phyloP scores from a whole-genome alignment of 2,113 vertebrate genomes.

The Menidia beryllina region DNA sequence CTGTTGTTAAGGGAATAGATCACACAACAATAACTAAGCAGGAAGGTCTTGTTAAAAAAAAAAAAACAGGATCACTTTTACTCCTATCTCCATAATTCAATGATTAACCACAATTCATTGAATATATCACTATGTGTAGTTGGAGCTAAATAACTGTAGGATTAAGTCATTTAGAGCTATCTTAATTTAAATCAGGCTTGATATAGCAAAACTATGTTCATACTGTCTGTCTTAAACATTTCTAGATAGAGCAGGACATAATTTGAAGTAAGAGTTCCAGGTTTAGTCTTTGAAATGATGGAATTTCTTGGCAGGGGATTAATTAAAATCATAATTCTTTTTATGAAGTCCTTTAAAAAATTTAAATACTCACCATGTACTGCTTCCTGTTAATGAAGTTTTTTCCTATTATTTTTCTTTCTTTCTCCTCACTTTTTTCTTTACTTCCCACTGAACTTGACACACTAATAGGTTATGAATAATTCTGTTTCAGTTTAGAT shows the following conservation, averaged over 20 bases:
- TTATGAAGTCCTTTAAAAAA: constrained; percentile 84
- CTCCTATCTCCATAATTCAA: neutral
- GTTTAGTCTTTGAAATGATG: constrained; percentile 76
- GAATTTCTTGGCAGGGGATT: constrained; percentile 76
- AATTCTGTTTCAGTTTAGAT: constrained; percentile 84
- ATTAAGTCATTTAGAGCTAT: neutral
- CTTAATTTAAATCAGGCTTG: neutral
- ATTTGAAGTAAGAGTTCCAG: constrained; percentile 59
- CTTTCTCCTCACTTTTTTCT: constrained; percentile 61
- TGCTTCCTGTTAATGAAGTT: constrained; percentile 82
- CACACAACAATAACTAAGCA: neutral
- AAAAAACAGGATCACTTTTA: neutral
- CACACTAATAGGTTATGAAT: constrained; percentile 86
- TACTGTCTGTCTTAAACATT: constrained; percentile 27
- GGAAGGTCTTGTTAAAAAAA: neutral
- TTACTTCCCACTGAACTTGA: constrained; percentile 80
- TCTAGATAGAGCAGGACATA: constrained; percentile 62
- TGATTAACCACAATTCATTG: neutral
- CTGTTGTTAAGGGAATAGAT: constrained; percentile 5
- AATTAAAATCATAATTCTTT: constrained; percentile 83
- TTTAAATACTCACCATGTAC: constrained; percentile 76
- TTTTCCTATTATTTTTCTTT: constrained; percentile 63
- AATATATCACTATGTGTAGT: neutral
- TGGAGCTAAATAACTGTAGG: neutral
- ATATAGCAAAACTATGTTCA: constrained; percentile 33